Evolutionary conservation across 2,888 invertebrate species (phyloP), one percentile per base, ranked within the genome.

Genomic region (Portevinia maculata): DNA sequence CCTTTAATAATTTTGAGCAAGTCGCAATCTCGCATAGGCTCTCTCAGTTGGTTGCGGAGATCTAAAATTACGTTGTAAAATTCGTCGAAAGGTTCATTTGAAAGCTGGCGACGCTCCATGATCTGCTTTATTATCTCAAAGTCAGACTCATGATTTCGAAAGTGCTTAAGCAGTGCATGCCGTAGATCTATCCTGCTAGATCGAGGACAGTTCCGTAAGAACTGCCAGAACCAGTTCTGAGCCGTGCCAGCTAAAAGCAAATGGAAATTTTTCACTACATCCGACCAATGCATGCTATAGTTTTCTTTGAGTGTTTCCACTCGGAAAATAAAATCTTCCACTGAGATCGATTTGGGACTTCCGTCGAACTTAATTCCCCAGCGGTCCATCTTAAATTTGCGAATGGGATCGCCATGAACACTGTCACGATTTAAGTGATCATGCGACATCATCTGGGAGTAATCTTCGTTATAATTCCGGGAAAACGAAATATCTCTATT

Each of bases 191-290:
- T 1, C 64, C 64, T 46, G 9, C 9, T 46, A 0, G 13, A 11
- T 13, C 17, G 28, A 0, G 67, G 74, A 39, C 48, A 41, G 8
- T n/a, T 17, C 9, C 57, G 55, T 8, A 34, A 34, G 7, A 50
- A 62, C 4, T 48, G 73, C 73, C 73, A 74, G 34, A 48, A 74
- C 73, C 64, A 74, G 3, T 41, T 57, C 17, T 44, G 48, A 2
- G 64, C 64, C 3, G 41, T 74, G 2, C 55, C 73, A 0, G 9
- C 1, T 13, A 73, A 15, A 4, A 73, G 53, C 3, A 73, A 11
- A 64, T 64, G 64, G 1, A 60, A 53, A 46, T 74, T 67, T 6
- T 17, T 32, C 0, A 67, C 21, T 0, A 67, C 34, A 3, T 67
- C 55, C 0, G 46, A 3, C 67, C 67, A 55, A 6, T 24, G 15